Percentiles rank a stretch among this genome's conserved stretches.
These are phyloP conservation scores for Alsophila aescularia DNA, from an alignment of 2,888 invertebrate genomes.

Conservation along the genomic window DNA sequence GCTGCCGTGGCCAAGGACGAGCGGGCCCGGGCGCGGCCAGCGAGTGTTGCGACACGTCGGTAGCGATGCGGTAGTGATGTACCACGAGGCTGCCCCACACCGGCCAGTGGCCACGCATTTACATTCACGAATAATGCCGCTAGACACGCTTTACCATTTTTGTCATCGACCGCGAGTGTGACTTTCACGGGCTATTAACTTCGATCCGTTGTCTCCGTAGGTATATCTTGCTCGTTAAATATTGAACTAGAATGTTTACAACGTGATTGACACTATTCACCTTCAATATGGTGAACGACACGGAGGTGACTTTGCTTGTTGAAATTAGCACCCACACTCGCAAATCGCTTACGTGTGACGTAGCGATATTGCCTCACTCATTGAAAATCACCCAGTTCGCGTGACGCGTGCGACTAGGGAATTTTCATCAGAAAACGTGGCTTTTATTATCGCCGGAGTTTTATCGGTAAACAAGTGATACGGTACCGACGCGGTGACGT, in stretches of 20 bases:
- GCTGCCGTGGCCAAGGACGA: conserved; percentile 68
- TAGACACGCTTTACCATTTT: conserved; percentile 2
- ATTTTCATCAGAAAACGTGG: conserved; percentile 33
- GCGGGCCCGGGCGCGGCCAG: conserved; percentile 56
- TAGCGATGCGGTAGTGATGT: conserved; percentile 45
- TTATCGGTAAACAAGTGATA: conserved; percentile 15
- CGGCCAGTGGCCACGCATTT: neutral
- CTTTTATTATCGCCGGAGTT: conserved; percentile 17
- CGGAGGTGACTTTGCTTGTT: conserved; percentile 63
- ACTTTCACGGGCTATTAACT: conserved; percentile 27
- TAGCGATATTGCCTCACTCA: conserved; percentile 44
- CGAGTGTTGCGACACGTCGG: conserved; percentile 56
- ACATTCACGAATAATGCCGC: conserved; percentile 6
- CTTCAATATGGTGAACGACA: conserved; percentile 55
- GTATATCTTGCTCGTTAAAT: conserved; percentile 26
- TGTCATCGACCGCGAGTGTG: conserved; percentile 1
- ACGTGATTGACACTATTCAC: conserved; percentile 54
- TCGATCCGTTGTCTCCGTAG: conserved; percentile 19
- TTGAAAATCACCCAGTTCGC: conserved; percentile 33
- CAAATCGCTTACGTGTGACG: conserved; percentile 50
- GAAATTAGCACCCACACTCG: conserved; percentile 61
- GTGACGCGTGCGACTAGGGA: conserved; percentile 15
- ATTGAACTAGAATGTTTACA: conserved; percentile 37
- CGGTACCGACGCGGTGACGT: conserved; percentile 22
- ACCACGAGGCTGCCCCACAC: conserved; percentile 16